Conservation (phyloP, 1,140 invertebrate genomes). For the Drosophila albomicans region DNA sequence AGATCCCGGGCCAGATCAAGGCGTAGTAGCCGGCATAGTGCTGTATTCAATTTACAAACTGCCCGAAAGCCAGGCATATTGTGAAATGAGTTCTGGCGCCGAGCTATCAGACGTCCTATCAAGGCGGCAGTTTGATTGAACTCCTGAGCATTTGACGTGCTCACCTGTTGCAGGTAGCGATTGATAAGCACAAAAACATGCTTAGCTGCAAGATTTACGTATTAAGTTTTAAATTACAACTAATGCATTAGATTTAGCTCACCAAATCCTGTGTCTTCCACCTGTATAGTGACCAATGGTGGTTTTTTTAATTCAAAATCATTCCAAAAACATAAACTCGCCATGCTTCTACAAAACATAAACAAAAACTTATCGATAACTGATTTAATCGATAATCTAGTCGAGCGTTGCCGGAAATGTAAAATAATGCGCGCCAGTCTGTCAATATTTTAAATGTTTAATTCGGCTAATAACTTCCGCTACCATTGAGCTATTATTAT, state of each 20-base stretch:
- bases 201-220: conserved; percentile 46
- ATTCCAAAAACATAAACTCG: conserved; percentile 66
- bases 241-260: background rate
- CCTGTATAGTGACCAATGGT: conserved; percentile 67
- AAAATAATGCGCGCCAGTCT: background rate
- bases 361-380: conserved; percentile 33
- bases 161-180: conserved; percentile 56
- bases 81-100: conserved; percentile 75
- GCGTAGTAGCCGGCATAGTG: conserved; percentile 70
- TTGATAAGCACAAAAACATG: conserved; percentile 64
- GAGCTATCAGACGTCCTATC: conserved; percentile 72
- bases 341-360: conserved; percentile 46
- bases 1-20: conserved; percentile 67
- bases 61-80: conserved; percentile 69
- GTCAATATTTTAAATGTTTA: background rate
- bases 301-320: conserved; percentile 81
- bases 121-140: conserved; percentile 72
- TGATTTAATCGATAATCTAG: background rate
- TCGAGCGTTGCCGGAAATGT: conserved; percentile 15
- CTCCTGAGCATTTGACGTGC: conserved; percentile 30
- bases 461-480: background rate
- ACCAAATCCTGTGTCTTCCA: conserved; percentile 64
- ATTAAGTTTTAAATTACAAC: background rate
- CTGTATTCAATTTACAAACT: conserved; percentile 69
- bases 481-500: background rate